A percentile compares a stretch with the other conserved stretches of the same genome.
Conservation (phyloP, 2,797 vertebrate species). For the Tapirus indicus region DNA sequence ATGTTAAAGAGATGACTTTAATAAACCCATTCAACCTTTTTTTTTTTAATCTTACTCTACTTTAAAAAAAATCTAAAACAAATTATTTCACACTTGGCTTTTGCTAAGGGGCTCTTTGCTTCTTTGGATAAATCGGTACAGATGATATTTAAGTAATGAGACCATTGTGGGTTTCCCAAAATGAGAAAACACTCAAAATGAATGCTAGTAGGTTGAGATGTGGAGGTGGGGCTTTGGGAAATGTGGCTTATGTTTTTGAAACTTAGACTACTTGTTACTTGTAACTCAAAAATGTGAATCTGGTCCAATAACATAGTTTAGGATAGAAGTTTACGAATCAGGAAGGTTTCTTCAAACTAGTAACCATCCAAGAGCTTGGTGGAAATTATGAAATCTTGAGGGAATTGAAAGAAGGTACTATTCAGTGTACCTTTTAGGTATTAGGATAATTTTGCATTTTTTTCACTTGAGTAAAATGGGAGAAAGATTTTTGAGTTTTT, state of each 20-base stretch:
- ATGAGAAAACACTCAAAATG: constrained; percentile 45
- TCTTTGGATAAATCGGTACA: constrained; percentile 58
- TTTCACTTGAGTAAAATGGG: constrained; percentile 32
- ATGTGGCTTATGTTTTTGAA: constrained; percentile 46
- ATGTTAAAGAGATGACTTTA: constrained; percentile 51
- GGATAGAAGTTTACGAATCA: not conserved
- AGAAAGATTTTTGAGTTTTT: constrained; percentile 46
- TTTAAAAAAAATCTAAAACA: constrained; percentile 24
- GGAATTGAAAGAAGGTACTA: constrained; percentile 18
- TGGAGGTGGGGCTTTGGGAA: constrained; percentile 40
- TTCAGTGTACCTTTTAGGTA: not conserved
- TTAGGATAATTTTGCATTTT: not conserved
- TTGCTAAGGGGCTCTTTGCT: constrained; percentile 44
- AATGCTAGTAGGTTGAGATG: not conserved
- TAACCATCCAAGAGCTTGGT: constrained; percentile 11
- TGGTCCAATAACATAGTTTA: not conserved
- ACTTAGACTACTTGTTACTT: constrained; percentile 40
- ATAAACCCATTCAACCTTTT: constrained; percentile 5
- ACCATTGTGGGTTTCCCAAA: constrained; percentile 23
- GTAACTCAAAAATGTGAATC: constrained; percentile 24
- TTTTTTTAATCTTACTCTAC: not conserved
- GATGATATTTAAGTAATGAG: constrained; percentile 43
- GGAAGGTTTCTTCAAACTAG: constrained; percentile 25
- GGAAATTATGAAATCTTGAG: constrained; percentile 27
- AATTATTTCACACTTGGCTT: constrained; percentile 49